Base-by-base conservation (phyloP, 2,888 invertebrate genomes). In the Meiosimyza decipiens region DNA sequence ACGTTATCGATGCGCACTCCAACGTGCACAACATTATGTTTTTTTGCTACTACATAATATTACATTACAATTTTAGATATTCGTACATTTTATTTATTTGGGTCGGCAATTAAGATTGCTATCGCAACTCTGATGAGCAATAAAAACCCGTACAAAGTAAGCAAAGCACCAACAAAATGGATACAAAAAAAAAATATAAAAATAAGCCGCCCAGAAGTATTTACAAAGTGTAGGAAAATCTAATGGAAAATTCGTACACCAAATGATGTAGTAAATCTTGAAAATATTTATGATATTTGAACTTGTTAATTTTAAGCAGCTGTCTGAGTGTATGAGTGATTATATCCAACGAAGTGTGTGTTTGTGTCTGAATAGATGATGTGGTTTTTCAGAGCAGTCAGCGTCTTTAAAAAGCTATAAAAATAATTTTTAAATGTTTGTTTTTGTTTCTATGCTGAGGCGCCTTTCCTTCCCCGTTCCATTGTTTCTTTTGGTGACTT, bases 91-190 rank as follows among this genome's bases (percentile, higher is more conserved):
- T 83, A 81, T 82, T 82, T 82, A 83, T 82, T 82, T 82, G 82
- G 83, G 82, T 80, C 82, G 81, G 80, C 83, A 82, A 83, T 82
- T 83, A 82, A 82, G 82, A 82, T 82, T 80, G 79, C 77, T 81
- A 82, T 82, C 82, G 77, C 78, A 75, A 75, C 79, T 80, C 82
- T 82, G 82, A 82, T 80, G 82, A 79, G 80, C 82, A 77, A 81
- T 82, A 82, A 83, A 82, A 73, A 62, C 63, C 57, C 71, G 22
- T 54, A 52, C 59, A 49, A n/a, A 51, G 49, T 67, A 40, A 40
- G 57, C 57, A 65, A 51, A 57, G 15, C 47, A 49, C 50, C 52
- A 74, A 62, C 62, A 33, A 62, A 9, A 47, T 62, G 62, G 7
- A 64, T 50, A 64, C 9, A 16, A 16, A 64, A 40, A 22, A 1